Evolutionary conservation across 1,140 invertebrate genomes (phyloP), one percentile per base, ranked within the genome.

Genomic region (Drosophila pandora): DNA sequence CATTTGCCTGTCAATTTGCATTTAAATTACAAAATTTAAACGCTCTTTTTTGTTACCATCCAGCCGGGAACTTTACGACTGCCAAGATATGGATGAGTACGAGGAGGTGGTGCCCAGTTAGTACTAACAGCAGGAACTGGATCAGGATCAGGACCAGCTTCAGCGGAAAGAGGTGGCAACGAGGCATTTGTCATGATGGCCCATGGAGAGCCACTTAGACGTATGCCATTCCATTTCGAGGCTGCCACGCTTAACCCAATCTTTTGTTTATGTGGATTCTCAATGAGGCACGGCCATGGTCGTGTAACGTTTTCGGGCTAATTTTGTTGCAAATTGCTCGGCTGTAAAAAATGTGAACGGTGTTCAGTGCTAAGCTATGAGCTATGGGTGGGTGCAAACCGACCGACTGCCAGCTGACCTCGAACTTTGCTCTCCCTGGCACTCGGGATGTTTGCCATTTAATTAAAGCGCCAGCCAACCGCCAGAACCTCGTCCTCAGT

Each of bases 21-120:
- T 88, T 88, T 88, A 88, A 88, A 88, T 88, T 88, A 88, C 83
- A 88, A 88, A 88, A 83, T 88, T 88, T 88, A 88, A 88, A 79
- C 76, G 79, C 17, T 75, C 63, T 60, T 76, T 76, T 68, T 70
- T 67, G 63, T 69, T 49, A 52, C 67, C 70, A 68, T 41, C 21
- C n/a, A 47, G 43, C 9, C 43, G 52, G 37, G 67, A 69, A 70
- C 67, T 70, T 70, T 69, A 70, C 67, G 67, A 69, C 67, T 70
- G 64, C 64, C 52, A 69, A 70, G 67, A 70, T 69, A 69, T 70
- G 34, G 64, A 47, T 28, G 25, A 53, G 47, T 17, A 45, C 34
- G 25, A 52, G 47, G 32, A 21, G 8, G 0, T 6, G 9, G 10
- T 21, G 6, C 17, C 17, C 9, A 10, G 9, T 47, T 21, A 21